Base-by-base conservation (phyloP, 2,888 invertebrate species). In the Petrophora chlorosata region DNA sequence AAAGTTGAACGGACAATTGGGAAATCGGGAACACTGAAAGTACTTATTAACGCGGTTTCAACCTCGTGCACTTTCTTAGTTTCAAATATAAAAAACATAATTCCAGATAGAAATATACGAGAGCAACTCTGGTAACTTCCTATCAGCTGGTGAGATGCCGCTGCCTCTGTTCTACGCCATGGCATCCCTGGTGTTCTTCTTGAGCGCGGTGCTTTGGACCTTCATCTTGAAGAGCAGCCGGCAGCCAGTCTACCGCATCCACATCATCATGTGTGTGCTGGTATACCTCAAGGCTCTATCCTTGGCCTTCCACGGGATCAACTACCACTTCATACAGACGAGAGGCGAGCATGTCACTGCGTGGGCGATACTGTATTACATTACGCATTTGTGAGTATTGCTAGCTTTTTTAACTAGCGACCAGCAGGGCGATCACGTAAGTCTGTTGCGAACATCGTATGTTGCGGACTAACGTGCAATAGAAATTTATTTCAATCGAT, bases 81-180 rank as follows among this genome's bases (percentile, higher is more conserved):
- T 33, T 41, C 2, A 9, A 14, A 12, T 1, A 0, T 25, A 16
- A 32, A 14, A n/a, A n/a, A n/a, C n/a, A n/a, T n/a, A n/a, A 14
- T 67, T 65, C 2, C 76, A 97, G 97, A 92, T 98, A 58, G 93
- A 95, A 76, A 95, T 99, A 56, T 95, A 94, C 62, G 98, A 98
- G 78, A 95, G 94, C 67, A 97, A 98, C 73, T 92, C 92, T 38
- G 94, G 94, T 22, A 98, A 96, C 78, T 99, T 94, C 72, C 85
- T 99, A 22, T 98, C 98, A 1, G 99, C 98, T 0, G 99, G 99
- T 0, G 98, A 99, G 85, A 98, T 99, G 94, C 98, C 98, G 0
- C 87, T 99, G 19, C 99, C 99, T 0, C 94, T 95, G 0, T 85
- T 99, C 1, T 99, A 98, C 83, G 96, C 97, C 67, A 94, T 96